These are phyloP conservation scores for Otocyon megalotis DNA, from an alignment of 2,113 vertebrate species.

Conservation along the genomic window DNA sequence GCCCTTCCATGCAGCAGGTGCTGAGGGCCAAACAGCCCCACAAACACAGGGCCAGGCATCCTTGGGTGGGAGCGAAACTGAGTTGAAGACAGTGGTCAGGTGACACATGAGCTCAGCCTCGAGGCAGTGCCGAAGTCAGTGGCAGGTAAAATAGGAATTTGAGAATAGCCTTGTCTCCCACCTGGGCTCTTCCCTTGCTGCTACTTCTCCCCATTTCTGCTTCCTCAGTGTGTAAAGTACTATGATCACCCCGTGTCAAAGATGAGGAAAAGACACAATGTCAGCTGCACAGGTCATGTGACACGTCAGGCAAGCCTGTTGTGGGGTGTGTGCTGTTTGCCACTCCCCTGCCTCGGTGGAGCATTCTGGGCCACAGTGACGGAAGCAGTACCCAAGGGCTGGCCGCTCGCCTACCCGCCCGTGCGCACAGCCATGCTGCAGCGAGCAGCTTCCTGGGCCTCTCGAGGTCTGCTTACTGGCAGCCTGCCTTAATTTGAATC, in stretches of 20 bases:
- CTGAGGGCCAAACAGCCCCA: not conserved
- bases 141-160: too few relatives aligned
- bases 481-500: not conserved
- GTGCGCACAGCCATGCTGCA: fast-evolving
- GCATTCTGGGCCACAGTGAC: fast-evolving
- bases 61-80: not conserved
- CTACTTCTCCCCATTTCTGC: not conserved
- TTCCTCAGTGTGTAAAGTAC: too few relatives aligned
- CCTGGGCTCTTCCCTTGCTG: not conserved
- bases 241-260: not conserved
- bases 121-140: not conserved
- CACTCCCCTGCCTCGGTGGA: fast-evolving
- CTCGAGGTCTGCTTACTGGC: not conserved
- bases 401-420: fast-evolving
- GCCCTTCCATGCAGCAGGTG: not conserved
- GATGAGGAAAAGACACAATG: not conserved
- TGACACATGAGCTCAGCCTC: not conserved
- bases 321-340: fast-evolving
- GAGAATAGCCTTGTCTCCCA: not conserved
- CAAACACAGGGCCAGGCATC: too few relatives aligned
- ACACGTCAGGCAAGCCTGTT: not conserved
- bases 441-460: too few relatives aligned
- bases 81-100: too few relatives aligned
- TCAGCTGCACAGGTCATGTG: too few relatives aligned
- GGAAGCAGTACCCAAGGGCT: fast-evolving